Percentiles rank a stretch among this genome's conserved stretches.
These are phyloP conservation scores for Drosophila triauraria DNA, from an alignment of 1,140 invertebrate species.

Conservation along the genomic window DNA sequence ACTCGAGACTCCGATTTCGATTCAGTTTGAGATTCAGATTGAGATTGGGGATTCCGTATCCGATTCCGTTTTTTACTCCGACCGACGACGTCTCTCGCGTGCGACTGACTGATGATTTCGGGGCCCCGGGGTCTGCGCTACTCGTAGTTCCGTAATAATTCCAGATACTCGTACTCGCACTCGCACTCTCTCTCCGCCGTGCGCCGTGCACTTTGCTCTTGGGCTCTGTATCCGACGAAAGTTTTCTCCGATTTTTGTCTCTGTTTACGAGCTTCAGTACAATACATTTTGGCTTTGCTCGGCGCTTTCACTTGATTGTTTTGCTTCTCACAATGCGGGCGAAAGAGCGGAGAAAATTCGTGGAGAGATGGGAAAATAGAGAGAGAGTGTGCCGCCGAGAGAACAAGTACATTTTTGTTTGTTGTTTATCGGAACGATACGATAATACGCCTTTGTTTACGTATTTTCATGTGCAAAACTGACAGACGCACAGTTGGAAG, in stretches of 20 bases:
- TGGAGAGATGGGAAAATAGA: not conserved
- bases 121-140: constrained; percentile 54
- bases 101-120: constrained; percentile 50
- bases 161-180: constrained; percentile 31
- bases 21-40: constrained; percentile 23
- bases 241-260: constrained; percentile 50
- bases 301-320: constrained; percentile 81
- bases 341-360: constrained; percentile 53
- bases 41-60: constrained; percentile 17
- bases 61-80: constrained; percentile 45
- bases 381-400: constrained; percentile 31
- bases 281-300: constrained; percentile 58
- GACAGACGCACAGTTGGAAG: constrained; percentile 24
- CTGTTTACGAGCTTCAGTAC: constrained; percentile 43
- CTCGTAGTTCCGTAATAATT: constrained; percentile 71
- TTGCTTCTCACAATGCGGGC: constrained; percentile 65
- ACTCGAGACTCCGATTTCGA: constrained; percentile 11
- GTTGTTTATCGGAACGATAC: constrained; percentile 74
- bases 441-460: constrained; percentile 76
- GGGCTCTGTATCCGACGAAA: constrained; percentile 63
- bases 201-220: constrained; percentile 81
- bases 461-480: constrained; percentile 74
- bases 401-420: constrained; percentile 62
- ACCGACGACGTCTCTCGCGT: constrained; percentile 42
- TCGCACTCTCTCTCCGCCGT: constrained; percentile 49